Base-by-base conservation (phyloP, 2,113 vertebrate species). In the Bagarius yarrelli region DNA sequence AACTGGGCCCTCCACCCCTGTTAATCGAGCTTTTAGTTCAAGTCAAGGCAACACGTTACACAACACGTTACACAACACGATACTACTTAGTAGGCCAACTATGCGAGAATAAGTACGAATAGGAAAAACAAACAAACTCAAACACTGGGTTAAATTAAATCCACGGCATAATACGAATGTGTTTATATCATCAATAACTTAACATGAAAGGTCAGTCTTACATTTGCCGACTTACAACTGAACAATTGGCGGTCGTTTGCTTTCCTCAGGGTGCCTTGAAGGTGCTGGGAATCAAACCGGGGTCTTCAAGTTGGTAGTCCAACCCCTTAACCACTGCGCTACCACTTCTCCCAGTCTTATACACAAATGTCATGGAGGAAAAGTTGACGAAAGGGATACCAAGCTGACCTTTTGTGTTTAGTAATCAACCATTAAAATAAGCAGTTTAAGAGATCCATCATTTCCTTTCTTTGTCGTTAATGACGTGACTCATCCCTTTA, bases 21-120 rank as follows among this genome's bases (percentile, higher is more conserved):
- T 67, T 30, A 61, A 34, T 23, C 63, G 59, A 77, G 57, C 40
- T 78, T 63, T 47, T 47, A 50, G 57, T 66, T 78, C 47, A 64
- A 5, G 16, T 47, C 44, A n/a, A n/a, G 44, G 53, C 21, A 25
- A 40, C 19, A 53, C 19, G 25, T 40, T 16, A n/a, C n/a, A n/a
- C 44, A 55, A 57, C 23, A 79, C 12, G 19, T 57, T 57, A 47
- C 77, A 27, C 63, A 79, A 78, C 61, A 56, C 34, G 5, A 52
- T 63, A 61, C 25, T 8, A 61, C 59, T 32, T 23, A 55, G 21
- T 34, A 55, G 56, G 23, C 50, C 18, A 53, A 21, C n/a, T 52
- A 50, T 50, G 50, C 36, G 27, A 60, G 13, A 57, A 21, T 25
- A 50, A 1, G 15, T 50, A 50, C 67, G 6, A 27, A 30, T 40